Conservation (phyloP, 1,140 invertebrate species). For the Ips typographus region DNA sequence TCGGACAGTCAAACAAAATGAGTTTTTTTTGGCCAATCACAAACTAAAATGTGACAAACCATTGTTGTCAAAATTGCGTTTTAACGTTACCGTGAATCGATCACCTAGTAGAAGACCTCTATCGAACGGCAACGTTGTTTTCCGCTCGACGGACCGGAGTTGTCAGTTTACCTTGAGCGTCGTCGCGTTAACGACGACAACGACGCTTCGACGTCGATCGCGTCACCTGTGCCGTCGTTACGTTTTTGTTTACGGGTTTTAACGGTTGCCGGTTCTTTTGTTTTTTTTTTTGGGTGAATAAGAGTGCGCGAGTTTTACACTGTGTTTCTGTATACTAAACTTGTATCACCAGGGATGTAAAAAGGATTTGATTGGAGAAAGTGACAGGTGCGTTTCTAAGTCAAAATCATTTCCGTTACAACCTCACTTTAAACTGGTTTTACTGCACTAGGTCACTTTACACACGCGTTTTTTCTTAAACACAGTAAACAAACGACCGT, state of each 20-base stretch:
- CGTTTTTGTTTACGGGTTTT: conserved; percentile 5
- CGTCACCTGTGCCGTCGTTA: conserved; percentile 10
- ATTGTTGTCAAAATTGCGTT: no score
- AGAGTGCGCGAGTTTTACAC: not conserved
- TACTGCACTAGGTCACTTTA: not conserved
- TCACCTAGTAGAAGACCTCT: no score
- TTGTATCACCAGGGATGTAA: conserved; percentile 1
- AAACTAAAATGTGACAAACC: no score
- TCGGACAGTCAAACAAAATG: no score
- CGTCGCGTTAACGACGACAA: conserved; percentile 7
- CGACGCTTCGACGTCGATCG: not conserved
- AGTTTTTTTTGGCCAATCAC: no score
- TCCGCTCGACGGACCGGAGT: conserved; percentile 14
- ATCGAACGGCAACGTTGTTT: not conserved
- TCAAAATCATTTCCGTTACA: not conserved
- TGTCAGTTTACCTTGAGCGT: conserved; percentile 15
- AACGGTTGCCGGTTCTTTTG: conserved; percentile 7
- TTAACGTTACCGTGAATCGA: no score
- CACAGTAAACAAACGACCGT: no score
- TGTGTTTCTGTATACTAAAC: not conserved
- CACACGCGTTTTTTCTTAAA: no score
- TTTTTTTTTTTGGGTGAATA: not conserved
- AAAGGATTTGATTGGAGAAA: conserved; percentile 6
- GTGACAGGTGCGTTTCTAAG: not conserved
- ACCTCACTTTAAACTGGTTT: not conserved